Evolutionary conservation across 2,113 vertebrate species (phyloP).

Genomic region (Tichodroma muraria): DNA sequence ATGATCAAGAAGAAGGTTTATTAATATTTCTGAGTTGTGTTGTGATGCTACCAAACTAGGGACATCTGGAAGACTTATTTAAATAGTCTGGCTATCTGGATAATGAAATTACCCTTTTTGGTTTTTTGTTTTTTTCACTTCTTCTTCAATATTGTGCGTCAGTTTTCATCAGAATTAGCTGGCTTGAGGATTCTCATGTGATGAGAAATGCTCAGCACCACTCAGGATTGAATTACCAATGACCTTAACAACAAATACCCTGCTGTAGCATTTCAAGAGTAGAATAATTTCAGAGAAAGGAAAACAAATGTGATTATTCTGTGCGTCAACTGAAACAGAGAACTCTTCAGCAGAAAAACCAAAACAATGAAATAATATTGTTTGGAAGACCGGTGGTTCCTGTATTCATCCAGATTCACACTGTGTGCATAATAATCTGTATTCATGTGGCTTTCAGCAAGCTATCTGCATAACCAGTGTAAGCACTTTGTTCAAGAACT

Average conservation of each 20-base stretch:
- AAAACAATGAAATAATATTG: background rate
- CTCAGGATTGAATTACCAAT: background rate
- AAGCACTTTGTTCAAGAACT: slow-evolving; percentile 37
- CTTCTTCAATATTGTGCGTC: background rate
- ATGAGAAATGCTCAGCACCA: background rate
- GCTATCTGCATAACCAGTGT: slow-evolving; percentile 23
- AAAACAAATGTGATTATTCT: background rate
- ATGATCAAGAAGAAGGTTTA: background rate
- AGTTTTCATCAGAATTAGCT: background rate
- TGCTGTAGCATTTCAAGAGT: background rate
- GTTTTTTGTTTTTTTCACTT: background rate
- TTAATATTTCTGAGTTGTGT: background rate
- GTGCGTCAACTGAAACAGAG: background rate
- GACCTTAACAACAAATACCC: background rate
- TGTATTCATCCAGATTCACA: background rate
- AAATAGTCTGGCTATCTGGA: background rate
- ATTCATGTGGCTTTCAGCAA: slow-evolving; percentile 21
- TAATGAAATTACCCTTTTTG: background rate
- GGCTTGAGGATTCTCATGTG: background rate
- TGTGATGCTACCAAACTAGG: background rate
- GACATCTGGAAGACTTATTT: background rate
- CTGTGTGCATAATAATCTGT: slow-evolving; percentile 3
- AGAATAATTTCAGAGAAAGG: background rate
- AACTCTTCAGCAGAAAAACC: background rate
- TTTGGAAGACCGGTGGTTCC: background rate